Conservation (phyloP, 1,140 invertebrate genomes). For the Mya arenaria region DNA sequence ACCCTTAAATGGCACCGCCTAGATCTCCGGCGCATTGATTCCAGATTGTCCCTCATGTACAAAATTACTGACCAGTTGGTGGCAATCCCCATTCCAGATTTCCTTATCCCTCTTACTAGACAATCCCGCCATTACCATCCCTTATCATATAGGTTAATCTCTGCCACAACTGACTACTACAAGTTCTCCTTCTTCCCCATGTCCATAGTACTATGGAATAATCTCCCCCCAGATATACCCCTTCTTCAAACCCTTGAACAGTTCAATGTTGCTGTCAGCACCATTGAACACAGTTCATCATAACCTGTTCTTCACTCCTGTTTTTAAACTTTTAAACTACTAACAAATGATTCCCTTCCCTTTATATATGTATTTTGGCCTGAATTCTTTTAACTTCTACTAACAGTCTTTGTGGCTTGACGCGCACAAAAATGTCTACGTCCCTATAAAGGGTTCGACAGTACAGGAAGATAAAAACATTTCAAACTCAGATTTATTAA, state of each 20-base stretch:
- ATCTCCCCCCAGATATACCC: background rate
- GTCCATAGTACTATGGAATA: background rate
- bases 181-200: conserved; percentile 19
- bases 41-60: background rate
- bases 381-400: no score
- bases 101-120: background rate
- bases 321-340: no score
- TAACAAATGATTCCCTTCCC: no score
- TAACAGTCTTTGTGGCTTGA: no score
- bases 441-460: no score
- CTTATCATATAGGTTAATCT: background rate
- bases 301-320: background rate
- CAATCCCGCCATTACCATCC: background rate
- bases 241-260: background rate
- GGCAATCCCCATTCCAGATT: conserved; percentile 11
- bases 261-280: background rate
- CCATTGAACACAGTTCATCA: background rate
- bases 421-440: no score
- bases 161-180: conserved; percentile 27
- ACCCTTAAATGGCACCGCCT: background rate
- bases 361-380: no score
- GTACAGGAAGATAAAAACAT: no score
- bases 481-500: no score
- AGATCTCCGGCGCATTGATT: background rate
- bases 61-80: background rate